Evolutionary conservation across 2,888 invertebrate genomes (phyloP).

Genomic region (Leptinotarsa peninsularis): DNA sequence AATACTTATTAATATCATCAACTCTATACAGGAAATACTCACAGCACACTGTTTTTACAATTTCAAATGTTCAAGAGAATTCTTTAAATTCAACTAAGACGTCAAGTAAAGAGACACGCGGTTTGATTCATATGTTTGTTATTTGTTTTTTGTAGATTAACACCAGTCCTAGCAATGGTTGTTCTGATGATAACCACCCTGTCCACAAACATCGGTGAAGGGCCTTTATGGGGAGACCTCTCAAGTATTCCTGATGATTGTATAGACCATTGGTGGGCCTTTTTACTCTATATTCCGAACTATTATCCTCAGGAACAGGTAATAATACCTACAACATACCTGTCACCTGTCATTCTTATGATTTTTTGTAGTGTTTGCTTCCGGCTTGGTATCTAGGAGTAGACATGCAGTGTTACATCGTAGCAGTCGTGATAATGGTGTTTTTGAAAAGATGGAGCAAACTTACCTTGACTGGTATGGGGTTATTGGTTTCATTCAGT

Average conservation of each 20-base stretch:
- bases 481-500: not conserved
- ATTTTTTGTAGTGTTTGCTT: not conserved
- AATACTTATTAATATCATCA: too few species aligned
- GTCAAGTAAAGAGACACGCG: too few species aligned
- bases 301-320: not conserved
- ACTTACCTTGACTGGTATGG: not conserved
- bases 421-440: slow-evolving; percentile 9
- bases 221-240: not conserved
- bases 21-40: too few species aligned
- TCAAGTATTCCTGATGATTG: not conserved
- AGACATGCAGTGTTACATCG: slow-evolving; percentile 9
- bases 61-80: not conserved
- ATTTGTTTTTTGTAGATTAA: not conserved
- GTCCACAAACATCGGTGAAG: not conserved
- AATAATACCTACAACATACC: not conserved
- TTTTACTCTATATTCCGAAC: not conserved
- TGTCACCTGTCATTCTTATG: not conserved
- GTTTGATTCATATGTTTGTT: too few species aligned
- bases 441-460: slow-evolving; percentile 7
- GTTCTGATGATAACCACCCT: not conserved
- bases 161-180: not conserved
- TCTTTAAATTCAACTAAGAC: not conserved
- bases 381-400: slow-evolving; percentile 7
- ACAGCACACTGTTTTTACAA: not conserved
- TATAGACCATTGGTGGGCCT: slow-evolving; percentile 1